phyloP scores from a whole-genome alignment of 2,888 invertebrate species.

The Cerastis rubricosa region DNA sequence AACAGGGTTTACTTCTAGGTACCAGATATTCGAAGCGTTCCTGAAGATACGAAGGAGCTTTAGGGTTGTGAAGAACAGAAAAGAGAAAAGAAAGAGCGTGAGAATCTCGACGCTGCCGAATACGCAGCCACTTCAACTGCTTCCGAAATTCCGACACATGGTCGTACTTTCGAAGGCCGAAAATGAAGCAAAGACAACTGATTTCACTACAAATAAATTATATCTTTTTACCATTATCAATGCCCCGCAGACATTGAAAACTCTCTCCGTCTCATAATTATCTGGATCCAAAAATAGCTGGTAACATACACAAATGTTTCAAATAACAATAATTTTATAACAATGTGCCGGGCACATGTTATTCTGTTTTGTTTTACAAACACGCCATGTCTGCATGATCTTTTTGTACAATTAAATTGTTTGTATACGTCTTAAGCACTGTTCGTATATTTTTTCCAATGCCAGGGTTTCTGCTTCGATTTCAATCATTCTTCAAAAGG shows the following conservation, averaged over 20 bases:
- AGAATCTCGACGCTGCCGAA: too few species aligned
- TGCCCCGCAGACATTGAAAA: background rate
- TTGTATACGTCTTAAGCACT: background rate
- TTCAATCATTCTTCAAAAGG: background rate
- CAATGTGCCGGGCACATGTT: constrained; percentile 58
- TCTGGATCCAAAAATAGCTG: constrained; percentile 47
- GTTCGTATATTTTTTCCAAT: background rate
- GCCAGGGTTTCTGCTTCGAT: fast-evolving
- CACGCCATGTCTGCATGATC: constrained; percentile 43
- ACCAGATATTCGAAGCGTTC: too few species aligned
- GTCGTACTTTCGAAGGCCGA: too few species aligned
- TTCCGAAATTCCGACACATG: too few species aligned
- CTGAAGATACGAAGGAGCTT: too few species aligned
- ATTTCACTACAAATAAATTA: background rate
- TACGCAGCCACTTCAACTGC: too few species aligned
- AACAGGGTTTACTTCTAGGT: too few species aligned
- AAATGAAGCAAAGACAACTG: background rate
- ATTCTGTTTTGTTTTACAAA: constrained; percentile 41
- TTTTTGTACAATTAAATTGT: constrained; percentile 43
- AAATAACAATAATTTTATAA: constrained; percentile 59
- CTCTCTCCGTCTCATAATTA: constrained; percentile 51
- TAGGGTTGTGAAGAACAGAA: too few species aligned
- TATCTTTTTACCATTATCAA: constrained; percentile 15
- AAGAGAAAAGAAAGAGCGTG: too few species aligned
- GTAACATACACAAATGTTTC: constrained; percentile 47